These are phyloP conservation scores for Bombus soroeensis DNA, from an alignment of 1,140 invertebrate species.

Conservation along the genomic window DNA sequence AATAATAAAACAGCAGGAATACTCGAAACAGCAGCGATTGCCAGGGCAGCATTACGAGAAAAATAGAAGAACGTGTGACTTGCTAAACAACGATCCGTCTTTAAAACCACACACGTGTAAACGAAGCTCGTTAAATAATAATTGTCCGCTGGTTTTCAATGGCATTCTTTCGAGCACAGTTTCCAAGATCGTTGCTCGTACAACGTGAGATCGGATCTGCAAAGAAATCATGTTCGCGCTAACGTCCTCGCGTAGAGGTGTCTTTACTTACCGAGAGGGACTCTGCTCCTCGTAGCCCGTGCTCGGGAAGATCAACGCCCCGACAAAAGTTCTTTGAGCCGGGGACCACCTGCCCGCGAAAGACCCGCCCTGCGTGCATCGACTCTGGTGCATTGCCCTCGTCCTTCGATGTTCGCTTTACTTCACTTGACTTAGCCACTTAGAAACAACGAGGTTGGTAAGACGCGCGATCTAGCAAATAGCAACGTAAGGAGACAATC, in stretches of 20 bases:
- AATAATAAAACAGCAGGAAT: too few species aligned
- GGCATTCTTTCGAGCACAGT: too few species aligned
- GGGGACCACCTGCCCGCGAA: conserved; percentile 82
- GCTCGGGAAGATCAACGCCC: conserved; percentile 81
- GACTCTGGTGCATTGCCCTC: conserved; percentile 81
- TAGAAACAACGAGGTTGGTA: conserved; percentile 19
- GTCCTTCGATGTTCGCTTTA: conserved; percentile 66
- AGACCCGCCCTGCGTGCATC: conserved; percentile 64
- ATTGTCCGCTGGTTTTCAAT: too few species aligned
- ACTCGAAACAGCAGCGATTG: too few species aligned
- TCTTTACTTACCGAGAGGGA: conserved; percentile 25
- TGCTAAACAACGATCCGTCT: too few species aligned
- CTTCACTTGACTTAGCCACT: conserved; percentile 77
- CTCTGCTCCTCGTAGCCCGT: conserved; percentile 61
- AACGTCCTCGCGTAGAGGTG: conserved; percentile 34
- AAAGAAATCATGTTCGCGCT: conserved; percentile 2
- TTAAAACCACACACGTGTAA: too few species aligned
- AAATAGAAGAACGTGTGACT: too few species aligned
- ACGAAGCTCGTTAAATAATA: too few species aligned
- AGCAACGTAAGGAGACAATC: neutral
- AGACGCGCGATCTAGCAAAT: neutral
- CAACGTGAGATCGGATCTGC: too few species aligned
- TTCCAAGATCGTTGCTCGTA: too few species aligned
- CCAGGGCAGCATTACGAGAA: too few species aligned
- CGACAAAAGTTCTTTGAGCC: conserved; percentile 82